phyloP scores from a whole-genome alignment of 2,113 vertebrate genomes.

The Arothron firmamentum region DNA sequence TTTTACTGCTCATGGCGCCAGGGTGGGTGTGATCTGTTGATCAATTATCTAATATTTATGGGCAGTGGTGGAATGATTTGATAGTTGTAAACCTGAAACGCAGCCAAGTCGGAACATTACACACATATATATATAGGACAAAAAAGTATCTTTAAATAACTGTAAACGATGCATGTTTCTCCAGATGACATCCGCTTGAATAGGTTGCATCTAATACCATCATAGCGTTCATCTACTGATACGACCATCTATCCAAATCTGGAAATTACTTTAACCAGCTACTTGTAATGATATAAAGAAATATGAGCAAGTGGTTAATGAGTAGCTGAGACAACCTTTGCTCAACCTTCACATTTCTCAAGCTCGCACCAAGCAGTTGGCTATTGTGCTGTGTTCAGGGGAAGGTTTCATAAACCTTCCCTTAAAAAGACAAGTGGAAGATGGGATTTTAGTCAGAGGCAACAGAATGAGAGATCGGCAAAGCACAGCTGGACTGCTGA shows the following conservation, averaged over 20 bases:
- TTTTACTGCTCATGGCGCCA: too few relatives aligned
- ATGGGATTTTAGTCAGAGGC: conserved; percentile 7
- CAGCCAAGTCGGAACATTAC: too few relatives aligned
- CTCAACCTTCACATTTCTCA: conserved; percentile 74
- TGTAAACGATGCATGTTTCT: neutral
- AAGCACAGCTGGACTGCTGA: conserved; percentile 12
- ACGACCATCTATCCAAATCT: conserved; percentile 5
- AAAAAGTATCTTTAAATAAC: neutral
- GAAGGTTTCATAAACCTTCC: neutral
- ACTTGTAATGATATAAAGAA: conserved; percentile 58
- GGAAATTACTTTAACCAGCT: conserved; percentile 36
- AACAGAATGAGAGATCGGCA: conserved; percentile 13
- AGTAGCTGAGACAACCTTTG: conserved; percentile 91
- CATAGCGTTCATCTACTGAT: conserved; percentile 7
- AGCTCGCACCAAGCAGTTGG: conserved; percentile 61
- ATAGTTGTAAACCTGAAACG: too few relatives aligned
- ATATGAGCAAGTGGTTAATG: conserved; percentile 82
- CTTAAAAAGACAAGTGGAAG: conserved; percentile 24
- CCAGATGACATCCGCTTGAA: neutral
- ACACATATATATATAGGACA: too few relatives aligned
- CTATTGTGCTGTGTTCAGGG: conserved; percentile 13
- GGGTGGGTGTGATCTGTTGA: too few relatives aligned
- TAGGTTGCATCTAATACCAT: too few relatives aligned
- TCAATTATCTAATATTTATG: too few relatives aligned
- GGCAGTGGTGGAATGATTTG: too few relatives aligned